Evolutionary conservation across 2,888 invertebrate species (phyloP).

Genomic region (Amphipyra berbera): DNA sequence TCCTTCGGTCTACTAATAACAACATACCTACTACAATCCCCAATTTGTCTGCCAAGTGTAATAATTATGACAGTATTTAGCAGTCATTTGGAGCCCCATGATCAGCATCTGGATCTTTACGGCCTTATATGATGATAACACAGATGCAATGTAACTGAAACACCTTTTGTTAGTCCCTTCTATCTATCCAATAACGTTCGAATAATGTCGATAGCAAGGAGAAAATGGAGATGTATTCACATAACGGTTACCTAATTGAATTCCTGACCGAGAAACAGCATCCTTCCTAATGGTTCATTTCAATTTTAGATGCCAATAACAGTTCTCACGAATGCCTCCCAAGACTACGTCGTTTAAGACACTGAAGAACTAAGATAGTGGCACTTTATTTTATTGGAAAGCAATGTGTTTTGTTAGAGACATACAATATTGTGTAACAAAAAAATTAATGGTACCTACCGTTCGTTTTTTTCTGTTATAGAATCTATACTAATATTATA

Average conservation of each 20-base stretch:
- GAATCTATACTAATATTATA: too few species aligned
- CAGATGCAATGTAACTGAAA: not conserved
- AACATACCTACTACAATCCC: too few species aligned
- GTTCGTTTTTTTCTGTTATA: too few species aligned
- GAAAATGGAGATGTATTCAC: conserved; percentile 37
- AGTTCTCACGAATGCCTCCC: conserved; percentile 57
- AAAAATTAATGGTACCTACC: too few species aligned
- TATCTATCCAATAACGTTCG: not conserved
- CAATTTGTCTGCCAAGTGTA: too few species aligned
- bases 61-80: too few species aligned
- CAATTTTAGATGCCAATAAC: conserved; percentile 65
- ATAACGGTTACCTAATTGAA: conserved; percentile 61
- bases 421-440: too few species aligned
- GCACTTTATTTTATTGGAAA: conserved; percentile 16
- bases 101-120: too few species aligned
- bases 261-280: conserved; percentile 54
- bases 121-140: not conserved
- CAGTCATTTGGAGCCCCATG: too few species aligned
- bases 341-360: conserved; percentile 37
- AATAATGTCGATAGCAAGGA: conserved; percentile 33
- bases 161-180: not conserved
- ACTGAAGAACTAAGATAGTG: conserved; percentile 18
- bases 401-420: conserved; percentile 3
- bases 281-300: conserved; percentile 64
- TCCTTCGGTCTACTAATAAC: too few species aligned